Evolutionary conservation across 2,888 invertebrate genomes (phyloP), one percentile per base, ranked within the genome.

Genomic region (Hylaea fasciaria): DNA sequence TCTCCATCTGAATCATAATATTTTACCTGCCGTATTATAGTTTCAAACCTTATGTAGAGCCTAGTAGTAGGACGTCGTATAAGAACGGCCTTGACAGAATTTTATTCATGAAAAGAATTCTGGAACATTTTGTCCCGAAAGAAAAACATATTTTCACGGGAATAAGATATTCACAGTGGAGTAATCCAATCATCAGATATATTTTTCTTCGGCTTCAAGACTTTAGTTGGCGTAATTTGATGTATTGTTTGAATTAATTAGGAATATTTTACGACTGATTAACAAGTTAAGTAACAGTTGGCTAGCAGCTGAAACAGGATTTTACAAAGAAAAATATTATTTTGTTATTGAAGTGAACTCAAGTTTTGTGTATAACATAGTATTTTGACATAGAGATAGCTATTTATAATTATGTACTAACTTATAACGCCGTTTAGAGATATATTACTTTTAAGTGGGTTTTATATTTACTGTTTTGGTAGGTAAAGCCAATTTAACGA

Each of bases 31-130:
- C 17, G 12, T 22, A 11, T 43, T 47, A 11, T 47, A 48, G 9
- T 47, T 32, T n/a, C 2, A 43, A 41, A 8, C 32, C 32, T 8
- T 10, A 32, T 9, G 9, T 32, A 32, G 5, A 9, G 9, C 9
- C 32, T 37, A 13, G 11, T 37, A 37, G 32, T 43, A 48, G 22
- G 28, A 47, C 16, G 41, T 51, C 40, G 46, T 41, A 12, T 43
- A 39, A 41, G 22, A 13, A 29, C 49, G 32, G n/a, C 55, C 60
- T 50, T 50, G 49, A 44, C 40, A n/a, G 29, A 45, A 55, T 51
- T 55, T 55, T 56, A 61, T 61, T 56, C 56, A 61, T 52, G 39
- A 61, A 44, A 32, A 28, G 29, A 51, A 52, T 12, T 53, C 45
- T 28, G 35, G 29, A 50, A 17, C 47, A 49, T 51, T 58, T 52